These are phyloP conservation scores for Phymorhynchus buccinoides DNA, from an alignment of 1,140 invertebrate species.

Conservation along the genomic window DNA sequence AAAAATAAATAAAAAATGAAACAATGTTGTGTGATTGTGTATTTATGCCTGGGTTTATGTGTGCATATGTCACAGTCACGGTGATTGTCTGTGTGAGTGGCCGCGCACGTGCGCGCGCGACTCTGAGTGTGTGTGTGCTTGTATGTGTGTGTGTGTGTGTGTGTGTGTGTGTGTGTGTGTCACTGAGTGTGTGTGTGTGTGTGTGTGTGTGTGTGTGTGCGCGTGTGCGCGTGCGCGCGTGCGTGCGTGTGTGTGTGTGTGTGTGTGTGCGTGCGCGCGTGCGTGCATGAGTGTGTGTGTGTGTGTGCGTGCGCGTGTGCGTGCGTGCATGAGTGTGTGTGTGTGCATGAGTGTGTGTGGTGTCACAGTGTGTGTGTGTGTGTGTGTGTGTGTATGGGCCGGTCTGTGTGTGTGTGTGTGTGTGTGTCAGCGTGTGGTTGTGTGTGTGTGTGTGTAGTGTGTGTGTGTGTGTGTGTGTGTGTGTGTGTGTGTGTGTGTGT, in stretches of 20 bases:
- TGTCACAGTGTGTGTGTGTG: background rate
- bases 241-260: constrained; percentile 7
- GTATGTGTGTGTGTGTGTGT: background rate
- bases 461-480: no score
- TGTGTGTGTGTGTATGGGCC: background rate
- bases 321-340: constrained; percentile 14
- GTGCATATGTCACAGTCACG: no score
- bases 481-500: background rate
- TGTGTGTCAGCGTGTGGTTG: background rate
- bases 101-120: background rate
- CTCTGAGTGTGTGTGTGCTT: background rate
- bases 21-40: no score
- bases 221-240: background rate
- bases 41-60: no score
- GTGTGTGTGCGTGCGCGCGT: background rate
- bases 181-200: constrained; percentile 14
- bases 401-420: no score
- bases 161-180: constrained; percentile 2
- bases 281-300: background rate
- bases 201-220: background rate
- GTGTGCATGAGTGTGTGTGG: background rate
- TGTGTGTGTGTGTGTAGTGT: background rate
- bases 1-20: no score
- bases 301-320: background rate
- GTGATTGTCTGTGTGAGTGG: background rate